Evolutionary conservation across 2,888 invertebrate species (phyloP), one percentile per base, ranked within the genome.

Genomic region (Eupeodes luniger): DNA sequence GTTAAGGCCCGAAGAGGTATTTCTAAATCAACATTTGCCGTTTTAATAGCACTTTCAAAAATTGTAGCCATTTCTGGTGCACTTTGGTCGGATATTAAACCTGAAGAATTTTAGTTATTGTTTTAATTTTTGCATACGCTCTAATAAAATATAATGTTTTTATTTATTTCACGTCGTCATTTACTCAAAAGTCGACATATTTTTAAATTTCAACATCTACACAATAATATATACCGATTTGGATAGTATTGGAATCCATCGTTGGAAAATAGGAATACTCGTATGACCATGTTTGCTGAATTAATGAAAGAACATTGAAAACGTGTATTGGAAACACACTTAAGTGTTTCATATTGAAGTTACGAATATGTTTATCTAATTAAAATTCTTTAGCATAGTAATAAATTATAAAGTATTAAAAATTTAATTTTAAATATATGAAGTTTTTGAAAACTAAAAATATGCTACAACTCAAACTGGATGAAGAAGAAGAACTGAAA

Each of bases 31-130:
- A 85, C 90, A 89, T 93, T 93, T 1, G 91, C 93, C 78, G 90
- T 90, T 4, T 91, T 82, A 34, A 93, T 93, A 67, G 93, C 92
- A 89, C 91, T 91, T 62, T 92, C 91, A 74, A 93, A 93, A 10
- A 93, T 91, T 59, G 91, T 91, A 2, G 90, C 89, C 78, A 92
- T 90, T 62, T 90, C 78, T 4, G 92, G 91, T 4, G 91, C 90
- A 77, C 90, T 86, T 62, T 90, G 90, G 77, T 93, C 93, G 0
- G 92, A 91, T 81, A 93, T 93, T 49, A 93, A 91, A 49, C 92
- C 93, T 93, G 86, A 0, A 61, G 12, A 36, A 7, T 9, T 36
- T 27, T 14, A 36, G 4, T 4, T 19, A 47, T 6, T 11, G n/a
- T 51, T 16, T 27, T 61, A 5, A 51, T 36, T 27, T 47, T 67